Base-by-base conservation (phyloP, 2,113 vertebrate species). In the Taxidea taxus region DNA sequence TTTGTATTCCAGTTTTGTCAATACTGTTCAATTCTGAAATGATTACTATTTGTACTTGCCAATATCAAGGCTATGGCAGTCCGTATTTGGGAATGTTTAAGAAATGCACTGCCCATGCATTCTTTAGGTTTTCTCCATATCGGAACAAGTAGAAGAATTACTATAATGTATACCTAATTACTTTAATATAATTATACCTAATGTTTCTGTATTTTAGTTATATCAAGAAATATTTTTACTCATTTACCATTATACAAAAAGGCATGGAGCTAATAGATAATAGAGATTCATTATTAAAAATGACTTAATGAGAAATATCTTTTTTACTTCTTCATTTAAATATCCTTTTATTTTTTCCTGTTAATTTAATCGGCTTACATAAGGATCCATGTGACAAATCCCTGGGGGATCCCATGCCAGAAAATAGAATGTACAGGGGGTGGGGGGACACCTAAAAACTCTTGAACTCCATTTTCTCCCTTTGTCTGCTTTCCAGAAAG, bases 311-410 rank as follows among this genome's bases (percentile, higher is more conserved):
- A 54, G 87, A 78, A 92, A 72, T 75, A 18, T 56, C 15, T 78
- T 60, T 23, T 87, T 89, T n/a, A 31, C 27, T 68, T 62, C 11
- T 85, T 96, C 16, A 94, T 77, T 88, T 58, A 34, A 86, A 21
- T 37, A 87, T 39, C 66, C 87, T 66, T 47, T 75, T n/a, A n/a
- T n/a, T 82, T 56, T 75, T 81, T 27, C 4, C 31, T 62, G 0
- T 94, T 97, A 83, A 75, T 77, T 94, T 89, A 84, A 91, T 95
- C 42, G 94, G 14, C 37, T 74, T 83, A 72, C 2, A 16, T 58
- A 77, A 85, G 18, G 14, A 66, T n/a, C 7, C 51, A 31, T 95
- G 47, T 60, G 31, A 62, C 15, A 95, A 82, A 80, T 74, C n/a
- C n/a, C 10, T 90, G 80, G 6, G 21, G 83, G 74, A 91, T 29